Base-by-base conservation (phyloP, 1,140 invertebrate species). In the Penaeus indicus region DNA sequence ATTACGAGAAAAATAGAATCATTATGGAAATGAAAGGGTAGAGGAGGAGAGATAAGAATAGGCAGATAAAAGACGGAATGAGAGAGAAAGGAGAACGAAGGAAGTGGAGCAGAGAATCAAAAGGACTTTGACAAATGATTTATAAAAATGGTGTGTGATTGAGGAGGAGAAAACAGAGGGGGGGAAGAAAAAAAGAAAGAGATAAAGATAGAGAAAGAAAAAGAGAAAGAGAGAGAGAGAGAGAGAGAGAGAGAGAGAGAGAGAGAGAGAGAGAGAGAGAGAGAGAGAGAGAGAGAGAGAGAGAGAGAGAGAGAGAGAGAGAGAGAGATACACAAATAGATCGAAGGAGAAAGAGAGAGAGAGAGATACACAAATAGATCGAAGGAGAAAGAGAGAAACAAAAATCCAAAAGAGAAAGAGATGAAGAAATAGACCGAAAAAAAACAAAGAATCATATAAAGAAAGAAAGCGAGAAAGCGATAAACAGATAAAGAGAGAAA, bases 301-400 rank as follows among this genome's bases (percentile, higher is more conserved):
- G 75, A 42, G 27, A 78, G 75, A 78, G 27, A 78, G 75, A 78
- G 75, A 78, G 75, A 78, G 75, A 78, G 75, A 78, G 75, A 78
- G 27, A 78, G 75, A 78, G 27, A 78, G 75, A 78, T 4, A 78
- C 32, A 78, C 32, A 78, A 32, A 78, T 32, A 78, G 27, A 78
- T 32, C 42, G 27, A 78, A 25, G 42, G 75, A 78, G 75, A 78
- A 32, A 78, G 22, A 78, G 75, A 42, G n/a, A 78, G 75, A 38
- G 75, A 78, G n/a, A 78, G n/a, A 25, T 22, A 77, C 18, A 77
- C 27, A 67, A 1, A 67, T 21, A 67, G 2, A 67, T 21, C 21
- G 7, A 67, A 25, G 7, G 64, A 2, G 7, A 67, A 25, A 67
- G 64, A 67, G 7, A 67, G 64, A 67, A 25, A 67, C 16, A 64